phyloP scores from a whole-genome alignment of 2,113 vertebrate genomes.

The Phycodurus eques region DNA sequence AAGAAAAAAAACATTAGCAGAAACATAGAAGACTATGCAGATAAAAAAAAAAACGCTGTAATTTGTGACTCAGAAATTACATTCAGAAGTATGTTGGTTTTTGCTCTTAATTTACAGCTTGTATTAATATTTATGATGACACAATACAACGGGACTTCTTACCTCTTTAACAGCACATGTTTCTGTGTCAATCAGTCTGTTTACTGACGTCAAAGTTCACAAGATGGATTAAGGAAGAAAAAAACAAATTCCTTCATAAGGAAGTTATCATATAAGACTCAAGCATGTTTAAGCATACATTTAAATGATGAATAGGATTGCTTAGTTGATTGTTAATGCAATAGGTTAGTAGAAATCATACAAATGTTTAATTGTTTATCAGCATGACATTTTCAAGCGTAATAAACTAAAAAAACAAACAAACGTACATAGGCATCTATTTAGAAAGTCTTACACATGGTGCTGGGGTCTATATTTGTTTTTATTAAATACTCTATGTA shows the following conservation, averaged over 20 bases:
- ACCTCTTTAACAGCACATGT: slow-evolving; percentile 98
- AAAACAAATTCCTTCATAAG: slow-evolving; percentile 89
- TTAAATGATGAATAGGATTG: slow-evolving; percentile 88
- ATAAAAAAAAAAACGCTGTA: slow-evolving; percentile 78
- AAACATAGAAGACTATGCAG: slow-evolving; percentile 85
- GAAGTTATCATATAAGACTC: slow-evolving; percentile 81
- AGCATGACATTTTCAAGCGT: slow-evolving; percentile 51
- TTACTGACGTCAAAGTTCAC: slow-evolving; percentile 94
- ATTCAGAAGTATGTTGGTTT: slow-evolving; percentile 22
- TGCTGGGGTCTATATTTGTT: slow-evolving; percentile 90
- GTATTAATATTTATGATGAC: slow-evolving; percentile 80
- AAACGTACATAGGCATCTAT: slow-evolving; percentile 71
- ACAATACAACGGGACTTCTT: slow-evolving; percentile 85
- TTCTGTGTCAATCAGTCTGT: slow-evolving; percentile 95
- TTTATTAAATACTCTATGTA: slow-evolving; percentile 89
- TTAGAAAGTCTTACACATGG: slow-evolving; percentile 97
- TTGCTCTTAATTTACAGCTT: slow-evolving; percentile 2
- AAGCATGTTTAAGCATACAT: slow-evolving; percentile 88
- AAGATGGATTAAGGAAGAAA: slow-evolving; percentile 90
- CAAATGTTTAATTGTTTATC: slow-evolving; percentile 88
- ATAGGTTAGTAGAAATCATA: slow-evolving; percentile 88
- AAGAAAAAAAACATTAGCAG: slow-evolving; percentile 75
- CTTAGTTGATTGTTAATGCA: slow-evolving; percentile 77
- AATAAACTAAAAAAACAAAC: neutral
- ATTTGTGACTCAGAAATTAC: slow-evolving; percentile 85